phyloP scores from a whole-genome alignment of 30 jellyfish, hydroid and myxozoan genomes.

The Mastigias papua region DNA sequence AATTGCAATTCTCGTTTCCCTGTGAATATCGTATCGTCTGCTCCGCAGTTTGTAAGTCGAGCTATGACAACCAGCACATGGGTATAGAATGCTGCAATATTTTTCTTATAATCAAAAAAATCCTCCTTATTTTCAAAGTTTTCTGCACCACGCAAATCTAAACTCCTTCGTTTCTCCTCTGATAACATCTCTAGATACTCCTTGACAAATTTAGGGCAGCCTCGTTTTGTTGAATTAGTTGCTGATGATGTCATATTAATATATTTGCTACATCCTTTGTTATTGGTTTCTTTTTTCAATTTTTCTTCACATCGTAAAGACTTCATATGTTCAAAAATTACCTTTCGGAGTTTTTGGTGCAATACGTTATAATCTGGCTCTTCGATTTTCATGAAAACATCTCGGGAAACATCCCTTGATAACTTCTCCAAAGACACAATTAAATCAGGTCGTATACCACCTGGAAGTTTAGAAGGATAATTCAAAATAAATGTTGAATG shows the following conservation, averaged over 20 bases:
- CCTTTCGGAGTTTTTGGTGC: constrained; percentile 25
- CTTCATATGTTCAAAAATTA: constrained; percentile 42
- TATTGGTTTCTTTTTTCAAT: not conserved
- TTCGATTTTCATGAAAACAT: constrained; percentile 65
- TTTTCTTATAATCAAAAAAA: constrained; percentile 1
- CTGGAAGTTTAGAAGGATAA: constrained; percentile 70
- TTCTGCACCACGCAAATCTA: not conserved
- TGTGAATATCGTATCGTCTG: constrained; percentile 47
- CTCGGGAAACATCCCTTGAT: constrained; percentile 13
- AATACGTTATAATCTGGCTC: constrained; percentile 35
- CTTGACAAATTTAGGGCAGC: constrained; percentile 31
- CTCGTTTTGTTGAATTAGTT: not conserved
- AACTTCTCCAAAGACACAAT: constrained; percentile 60
- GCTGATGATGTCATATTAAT: not conserved
- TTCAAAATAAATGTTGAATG: constrained; percentile 55
- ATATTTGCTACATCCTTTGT: not conserved
- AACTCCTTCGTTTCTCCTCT: not conserved
- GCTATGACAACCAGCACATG: constrained; percentile 43
- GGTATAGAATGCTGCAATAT: constrained; percentile 58
- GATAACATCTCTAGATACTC: not conserved
- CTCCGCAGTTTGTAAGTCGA: constrained; percentile 58
- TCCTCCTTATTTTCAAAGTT: not conserved
- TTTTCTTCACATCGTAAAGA: not conserved
- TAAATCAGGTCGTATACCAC: constrained; percentile 46
- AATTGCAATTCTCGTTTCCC: constrained; percentile 48